These are phyloP conservation scores for Struthidea cinerea DNA, from an alignment of 2,113 vertebrate species.

Conservation along the genomic window DNA sequence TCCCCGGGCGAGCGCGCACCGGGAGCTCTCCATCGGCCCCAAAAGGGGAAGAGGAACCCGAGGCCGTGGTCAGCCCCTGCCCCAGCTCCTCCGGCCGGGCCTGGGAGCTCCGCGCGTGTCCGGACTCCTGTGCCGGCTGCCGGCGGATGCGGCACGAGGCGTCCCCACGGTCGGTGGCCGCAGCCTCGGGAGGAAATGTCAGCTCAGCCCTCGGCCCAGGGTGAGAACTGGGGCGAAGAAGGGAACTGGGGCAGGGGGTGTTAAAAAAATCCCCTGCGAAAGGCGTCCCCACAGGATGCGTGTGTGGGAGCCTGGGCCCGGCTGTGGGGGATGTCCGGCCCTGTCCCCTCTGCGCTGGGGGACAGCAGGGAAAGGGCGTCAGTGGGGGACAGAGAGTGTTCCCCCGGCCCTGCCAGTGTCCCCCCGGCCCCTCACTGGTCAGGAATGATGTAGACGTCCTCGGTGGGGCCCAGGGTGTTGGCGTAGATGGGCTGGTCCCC, in stretches of 20 bases:
- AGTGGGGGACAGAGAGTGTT: background rate
- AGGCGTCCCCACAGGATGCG: accelerated
- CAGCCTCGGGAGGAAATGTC: background rate
- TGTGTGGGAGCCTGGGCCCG: background rate
- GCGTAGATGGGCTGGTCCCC: slow-evolving; percentile 53
- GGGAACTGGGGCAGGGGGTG: accelerated
- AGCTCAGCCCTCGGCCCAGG: background rate
- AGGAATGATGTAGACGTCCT: background rate
- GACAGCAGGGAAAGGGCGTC: background rate
- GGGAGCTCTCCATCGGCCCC: accelerated
- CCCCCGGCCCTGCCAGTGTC: background rate
- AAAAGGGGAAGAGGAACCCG: background rate
- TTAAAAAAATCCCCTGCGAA: background rate
- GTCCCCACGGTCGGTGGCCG: background rate
- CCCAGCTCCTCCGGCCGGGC: accelerated
- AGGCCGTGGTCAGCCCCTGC: background rate
- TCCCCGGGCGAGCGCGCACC: background rate
- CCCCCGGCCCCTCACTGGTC: background rate
- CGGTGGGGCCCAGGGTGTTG: background rate
- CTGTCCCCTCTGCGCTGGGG: background rate
- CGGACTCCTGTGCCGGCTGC: background rate
- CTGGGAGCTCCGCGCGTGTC: accelerated
- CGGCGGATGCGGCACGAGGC: background rate
- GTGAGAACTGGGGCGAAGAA: background rate
- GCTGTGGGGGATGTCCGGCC: accelerated